Conservation (phyloP, 2,888 invertebrate species). For the Lochmaea capreae region DNA sequence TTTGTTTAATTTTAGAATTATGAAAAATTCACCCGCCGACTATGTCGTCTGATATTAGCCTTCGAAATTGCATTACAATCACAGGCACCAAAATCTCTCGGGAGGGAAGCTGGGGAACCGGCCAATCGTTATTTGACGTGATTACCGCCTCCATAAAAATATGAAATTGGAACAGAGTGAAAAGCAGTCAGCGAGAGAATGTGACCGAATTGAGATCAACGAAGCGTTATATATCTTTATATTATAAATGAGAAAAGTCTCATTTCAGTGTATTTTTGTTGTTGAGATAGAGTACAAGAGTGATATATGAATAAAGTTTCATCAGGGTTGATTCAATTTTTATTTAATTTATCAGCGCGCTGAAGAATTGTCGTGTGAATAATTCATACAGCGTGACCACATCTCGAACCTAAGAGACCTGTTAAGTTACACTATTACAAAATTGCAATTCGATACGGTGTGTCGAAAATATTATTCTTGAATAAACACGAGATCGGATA, state of each 20-base stretch:
- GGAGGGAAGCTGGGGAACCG: slow-evolving; percentile 39
- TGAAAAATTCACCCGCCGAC: background rate
- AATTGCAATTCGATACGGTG: slow-evolving; percentile 40
- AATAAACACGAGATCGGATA: slow-evolving; percentile 48
- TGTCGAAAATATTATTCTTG: slow-evolving; percentile 41
- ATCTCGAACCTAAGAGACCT: slow-evolving; percentile 33
- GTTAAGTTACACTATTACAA: slow-evolving; percentile 40
- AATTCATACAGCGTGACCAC: slow-evolving; percentile 49
- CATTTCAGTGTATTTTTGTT: slow-evolving; percentile 36
- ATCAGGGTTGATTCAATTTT: background rate
- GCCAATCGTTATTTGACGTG: slow-evolving; percentile 55
- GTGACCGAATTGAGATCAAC: slow-evolving; percentile 45
- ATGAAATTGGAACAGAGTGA: slow-evolving; percentile 49
- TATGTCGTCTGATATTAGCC: slow-evolving; percentile 50
- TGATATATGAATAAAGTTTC: slow-evolving; percentile 15
- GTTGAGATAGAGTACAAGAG: slow-evolving; percentile 19
- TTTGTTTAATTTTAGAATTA: no score
- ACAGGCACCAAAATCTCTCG: slow-evolving; percentile 48
- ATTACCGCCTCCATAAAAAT: slow-evolving; percentile 53
- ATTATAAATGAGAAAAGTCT: slow-evolving; percentile 45
- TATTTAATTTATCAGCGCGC: background rate
- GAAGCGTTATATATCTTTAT: slow-evolving; percentile 45
- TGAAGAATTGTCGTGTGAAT: slow-evolving; percentile 38
- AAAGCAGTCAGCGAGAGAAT: slow-evolving; percentile 42
- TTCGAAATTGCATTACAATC: slow-evolving; percentile 54